A percentile compares a stretch with the other conserved stretches of the same genome.
Evolutionary conservation across 53 echinoderm and acorn worm genomes (phyloP).

Genomic region (Paracentrotus lividus): DNA sequence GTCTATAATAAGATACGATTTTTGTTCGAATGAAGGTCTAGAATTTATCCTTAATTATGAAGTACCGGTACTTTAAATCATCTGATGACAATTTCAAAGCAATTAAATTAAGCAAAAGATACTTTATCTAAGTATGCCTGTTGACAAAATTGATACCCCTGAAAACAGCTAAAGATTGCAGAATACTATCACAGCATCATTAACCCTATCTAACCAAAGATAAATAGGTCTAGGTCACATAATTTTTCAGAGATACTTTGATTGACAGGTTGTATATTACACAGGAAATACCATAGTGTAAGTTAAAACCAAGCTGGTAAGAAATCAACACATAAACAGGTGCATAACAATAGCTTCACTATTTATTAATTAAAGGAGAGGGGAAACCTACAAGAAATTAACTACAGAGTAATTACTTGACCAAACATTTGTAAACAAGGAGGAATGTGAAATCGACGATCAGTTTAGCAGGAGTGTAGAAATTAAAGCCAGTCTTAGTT

Average conservation of each 20-base stretch:
- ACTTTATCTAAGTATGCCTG: neutral
- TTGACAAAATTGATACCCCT: neutral
- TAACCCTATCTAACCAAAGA: neutral
- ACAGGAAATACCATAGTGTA: neutral
- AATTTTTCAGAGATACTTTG: neutral
- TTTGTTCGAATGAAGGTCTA: no score
- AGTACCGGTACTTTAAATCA: no score
- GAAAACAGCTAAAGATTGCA: neutral
- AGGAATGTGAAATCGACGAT: slow-evolving; percentile 9
- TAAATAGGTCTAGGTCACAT: neutral
- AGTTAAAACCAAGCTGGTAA: neutral
- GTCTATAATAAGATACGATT: no score
- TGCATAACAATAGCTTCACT: neutral
- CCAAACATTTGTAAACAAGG: slow-evolving; percentile 12
- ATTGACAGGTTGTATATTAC: slow-evolving; percentile 27
- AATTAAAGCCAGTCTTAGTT: neutral
- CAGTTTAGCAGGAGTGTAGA: neutral
- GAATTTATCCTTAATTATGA: no score
- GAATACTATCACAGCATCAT: neutral
- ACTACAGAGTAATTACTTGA: neutral
- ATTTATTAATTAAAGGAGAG: neutral
- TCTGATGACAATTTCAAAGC: no score
- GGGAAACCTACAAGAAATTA: neutral
- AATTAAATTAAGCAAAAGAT: no score
- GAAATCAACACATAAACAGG: neutral